These are phyloP conservation scores for Hyposmocoma kahamanoa DNA, from an alignment of 1,140 invertebrate species.

Conservation along the genomic window DNA sequence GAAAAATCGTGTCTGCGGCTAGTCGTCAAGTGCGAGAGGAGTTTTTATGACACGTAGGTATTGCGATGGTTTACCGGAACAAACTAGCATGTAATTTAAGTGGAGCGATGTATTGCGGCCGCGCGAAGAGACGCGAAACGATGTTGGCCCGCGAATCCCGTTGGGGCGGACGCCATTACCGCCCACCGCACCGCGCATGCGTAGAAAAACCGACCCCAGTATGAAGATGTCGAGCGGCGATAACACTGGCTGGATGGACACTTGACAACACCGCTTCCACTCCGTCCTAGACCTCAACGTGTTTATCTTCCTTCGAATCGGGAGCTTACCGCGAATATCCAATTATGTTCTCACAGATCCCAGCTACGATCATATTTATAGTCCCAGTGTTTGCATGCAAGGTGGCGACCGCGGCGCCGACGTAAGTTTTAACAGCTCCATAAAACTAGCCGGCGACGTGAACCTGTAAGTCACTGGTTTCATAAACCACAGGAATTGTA, in stretches of 20 bases:
- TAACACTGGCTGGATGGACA: constrained; percentile 51
- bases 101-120: constrained; percentile 66
- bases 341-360: constrained; percentile 43
- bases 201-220: constrained; percentile 53
- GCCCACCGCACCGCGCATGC: constrained; percentile 56
- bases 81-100: constrained; percentile 60
- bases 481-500: constrained; percentile 36
- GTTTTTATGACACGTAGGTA: constrained; percentile 12
- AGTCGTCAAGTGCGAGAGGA: not conserved
- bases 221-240: constrained; percentile 57
- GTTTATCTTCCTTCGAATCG: constrained; percentile 42
- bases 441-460: constrained; percentile 33
- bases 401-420: constrained; percentile 16
- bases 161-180: constrained; percentile 62
- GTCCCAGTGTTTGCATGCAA: constrained; percentile 33
- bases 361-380: constrained; percentile 28
- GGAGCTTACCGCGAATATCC: constrained; percentile 40
- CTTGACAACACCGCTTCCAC: constrained; percentile 40
- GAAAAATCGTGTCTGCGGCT: too few relatives aligned
- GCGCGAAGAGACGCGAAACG: constrained; percentile 66
- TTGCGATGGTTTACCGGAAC: constrained; percentile 56
- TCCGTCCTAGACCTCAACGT: constrained; percentile 25
- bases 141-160: constrained; percentile 64
- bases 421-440: constrained; percentile 26
- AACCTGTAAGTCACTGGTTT: constrained; percentile 28